Evolutionary conservation across 2,113 vertebrate species (phyloP).

Genomic region (Callaeas wilsoni): DNA sequence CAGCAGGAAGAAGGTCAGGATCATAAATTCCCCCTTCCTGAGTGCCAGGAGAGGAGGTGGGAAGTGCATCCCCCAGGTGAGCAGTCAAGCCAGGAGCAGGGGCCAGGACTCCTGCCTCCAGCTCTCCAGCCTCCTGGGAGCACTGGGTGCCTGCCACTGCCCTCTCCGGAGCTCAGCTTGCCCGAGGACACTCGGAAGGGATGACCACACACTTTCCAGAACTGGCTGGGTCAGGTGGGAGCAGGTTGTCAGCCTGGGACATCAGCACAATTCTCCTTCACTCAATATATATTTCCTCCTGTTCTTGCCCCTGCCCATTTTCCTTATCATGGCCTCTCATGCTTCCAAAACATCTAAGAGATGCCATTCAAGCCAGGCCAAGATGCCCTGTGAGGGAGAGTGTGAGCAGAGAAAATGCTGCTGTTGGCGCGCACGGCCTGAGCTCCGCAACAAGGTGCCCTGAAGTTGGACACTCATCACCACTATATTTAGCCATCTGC

Average conservation of each 20-base stretch:
- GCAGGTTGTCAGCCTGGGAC: background rate
- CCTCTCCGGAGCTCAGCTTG: background rate
- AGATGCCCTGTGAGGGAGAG: background rate
- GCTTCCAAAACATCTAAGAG: background rate
- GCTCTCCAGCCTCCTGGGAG: background rate
- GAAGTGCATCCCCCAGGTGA: background rate
- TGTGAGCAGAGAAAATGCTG: background rate
- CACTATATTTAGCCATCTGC: background rate
- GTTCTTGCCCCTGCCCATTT: background rate
- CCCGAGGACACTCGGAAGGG: background rate
- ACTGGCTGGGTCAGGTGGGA: background rate
- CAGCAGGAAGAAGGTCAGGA: conserved; percentile 45
- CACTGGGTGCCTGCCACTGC: background rate
- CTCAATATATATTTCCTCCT: background rate
- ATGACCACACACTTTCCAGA: background rate
- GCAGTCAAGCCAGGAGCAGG: background rate
- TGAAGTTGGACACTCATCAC: background rate
- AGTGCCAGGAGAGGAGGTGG: background rate
- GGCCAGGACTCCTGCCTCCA: background rate
- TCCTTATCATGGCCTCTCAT: background rate
- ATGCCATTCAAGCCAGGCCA: background rate
- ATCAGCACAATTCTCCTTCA: background rate
- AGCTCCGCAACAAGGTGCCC: background rate
- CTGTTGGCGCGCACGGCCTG: fast-evolving
- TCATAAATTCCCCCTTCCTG: background rate